Percentiles rank a stretch among this genome's conserved stretches.
These are phyloP conservation scores for Melanostoma scalare DNA, from an alignment of 2,888 invertebrate species.

Conservation along the genomic window DNA sequence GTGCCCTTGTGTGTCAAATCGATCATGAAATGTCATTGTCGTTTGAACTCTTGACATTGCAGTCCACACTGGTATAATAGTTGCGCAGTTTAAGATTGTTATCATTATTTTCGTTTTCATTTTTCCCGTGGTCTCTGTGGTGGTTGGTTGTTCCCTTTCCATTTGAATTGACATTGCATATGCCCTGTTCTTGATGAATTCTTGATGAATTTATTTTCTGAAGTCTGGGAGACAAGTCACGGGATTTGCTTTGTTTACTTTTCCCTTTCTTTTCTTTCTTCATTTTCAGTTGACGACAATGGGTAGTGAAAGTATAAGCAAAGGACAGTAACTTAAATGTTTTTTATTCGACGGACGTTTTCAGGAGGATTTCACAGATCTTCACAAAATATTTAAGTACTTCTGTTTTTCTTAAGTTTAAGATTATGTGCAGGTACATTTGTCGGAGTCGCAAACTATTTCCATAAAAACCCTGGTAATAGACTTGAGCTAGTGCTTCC, in stretches of 20 bases:
- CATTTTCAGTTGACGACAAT: slow-evolving; percentile 25
- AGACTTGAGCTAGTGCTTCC: too few species aligned
- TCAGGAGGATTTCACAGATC: too few species aligned
- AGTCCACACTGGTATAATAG: background rate
- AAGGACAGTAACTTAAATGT: too few species aligned
- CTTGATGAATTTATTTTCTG: slow-evolving; percentile 62
- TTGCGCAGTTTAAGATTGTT: background rate
- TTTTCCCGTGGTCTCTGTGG: background rate
- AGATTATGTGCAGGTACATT: too few species aligned
- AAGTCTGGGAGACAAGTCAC: slow-evolving; percentile 36
- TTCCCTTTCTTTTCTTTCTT: slow-evolving; percentile 17
- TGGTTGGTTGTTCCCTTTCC: slow-evolving; percentile 37
- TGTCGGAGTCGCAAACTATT: too few species aligned
- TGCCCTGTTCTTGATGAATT: slow-evolving; percentile 52
- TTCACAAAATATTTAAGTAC: too few species aligned
- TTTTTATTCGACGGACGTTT: too few species aligned
- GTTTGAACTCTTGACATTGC: slow-evolving; percentile 59
- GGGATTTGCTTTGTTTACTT: slow-evolving; percentile 1
- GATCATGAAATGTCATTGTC: slow-evolving; percentile 81
- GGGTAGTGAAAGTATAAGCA: slow-evolving; percentile 50
- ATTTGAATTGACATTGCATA: slow-evolving; percentile 54
- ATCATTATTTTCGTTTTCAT: slow-evolving; percentile 8
- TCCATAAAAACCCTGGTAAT: too few species aligned
- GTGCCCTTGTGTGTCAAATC: slow-evolving; percentile 81
- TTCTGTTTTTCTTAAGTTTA: too few species aligned